A percentile compares a stretch with the other conserved stretches of the same genome.
Evolutionary conservation across 2,888 invertebrate species (phyloP).

Genomic region (Acanthosoma haemorrhoidale): DNA sequence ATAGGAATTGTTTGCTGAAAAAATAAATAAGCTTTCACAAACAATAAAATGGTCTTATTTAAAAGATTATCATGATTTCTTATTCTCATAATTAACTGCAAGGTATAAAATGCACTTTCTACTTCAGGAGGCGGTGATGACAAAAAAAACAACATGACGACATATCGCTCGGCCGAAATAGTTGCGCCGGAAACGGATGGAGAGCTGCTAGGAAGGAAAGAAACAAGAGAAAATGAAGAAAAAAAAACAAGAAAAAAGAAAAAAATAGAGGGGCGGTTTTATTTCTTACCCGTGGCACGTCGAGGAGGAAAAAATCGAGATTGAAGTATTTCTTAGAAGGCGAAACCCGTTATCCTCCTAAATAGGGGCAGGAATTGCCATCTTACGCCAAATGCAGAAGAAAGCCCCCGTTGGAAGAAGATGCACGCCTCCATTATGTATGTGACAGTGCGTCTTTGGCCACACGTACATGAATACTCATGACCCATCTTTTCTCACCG

Average conservation of each 20-base stretch:
- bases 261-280: neutral
- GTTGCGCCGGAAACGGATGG: neutral
- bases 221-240: constrained; percentile 10
- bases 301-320: constrained; percentile 15
- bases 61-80: neutral
- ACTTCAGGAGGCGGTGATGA: neutral
- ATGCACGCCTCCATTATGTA: constrained; percentile 12
- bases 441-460: too few species aligned
- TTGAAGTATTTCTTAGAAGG: constrained; percentile 24
- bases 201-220: constrained; percentile 5
- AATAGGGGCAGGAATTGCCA: constrained; percentile 21
- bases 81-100: neutral
- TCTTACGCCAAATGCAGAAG: constrained; percentile 18
- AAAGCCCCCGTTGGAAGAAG: constrained; percentile 13
- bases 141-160: neutral
- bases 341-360: constrained; percentile 20
- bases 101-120: neutral
- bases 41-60: too few species aligned
- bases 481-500: constrained; percentile 10
- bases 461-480: constrained; percentile 2
- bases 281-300: constrained; percentile 23
- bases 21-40: too few species aligned
- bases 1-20: too few species aligned
- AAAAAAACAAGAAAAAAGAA: neutral
- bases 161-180: constrained; percentile 1